Percentiles rank a stretch among this genome's conserved stretches.
Evolutionary conservation across 2,888 invertebrate genomes (phyloP).

Genomic region (Eurois occulta): DNA sequence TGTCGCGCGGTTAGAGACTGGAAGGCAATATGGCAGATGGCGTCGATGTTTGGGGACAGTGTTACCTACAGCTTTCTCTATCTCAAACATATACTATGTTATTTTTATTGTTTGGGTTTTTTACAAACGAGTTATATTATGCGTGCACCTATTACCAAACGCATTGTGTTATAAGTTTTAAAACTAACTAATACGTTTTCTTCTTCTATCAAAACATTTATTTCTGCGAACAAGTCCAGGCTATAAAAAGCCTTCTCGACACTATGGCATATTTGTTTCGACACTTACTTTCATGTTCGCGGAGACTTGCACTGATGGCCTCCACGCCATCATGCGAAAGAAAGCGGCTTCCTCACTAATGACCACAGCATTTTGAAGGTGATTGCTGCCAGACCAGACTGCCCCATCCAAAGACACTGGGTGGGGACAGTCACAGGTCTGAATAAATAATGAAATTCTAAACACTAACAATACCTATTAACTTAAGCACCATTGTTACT

Average conservation of each 20-base stretch:
- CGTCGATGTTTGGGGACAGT: no score
- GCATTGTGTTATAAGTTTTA: background rate
- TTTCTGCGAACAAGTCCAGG: background rate
- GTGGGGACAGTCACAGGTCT: background rate
- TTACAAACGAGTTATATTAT: background rate
- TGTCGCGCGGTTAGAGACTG: no score
- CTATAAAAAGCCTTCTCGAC: background rate
- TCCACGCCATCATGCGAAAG: background rate
- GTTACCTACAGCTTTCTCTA: no score
- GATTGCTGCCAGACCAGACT: background rate
- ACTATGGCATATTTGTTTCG: background rate
- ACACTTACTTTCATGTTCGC: background rate
- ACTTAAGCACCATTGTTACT: background rate
- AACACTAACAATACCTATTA: background rate
- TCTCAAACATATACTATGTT: no score
- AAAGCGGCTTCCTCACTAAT: background rate
- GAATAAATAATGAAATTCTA: background rate
- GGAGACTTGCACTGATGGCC: background rate
- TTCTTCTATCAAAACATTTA: background rate
- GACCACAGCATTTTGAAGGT: background rate
- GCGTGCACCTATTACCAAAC: background rate
- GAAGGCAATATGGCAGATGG: no score
- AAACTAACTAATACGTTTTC: background rate
- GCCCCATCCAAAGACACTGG: background rate
- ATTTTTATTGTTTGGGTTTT: background rate